These are phyloP conservation scores for Lasioglossum villosulum DNA, from an alignment of 2,888 invertebrate species.

Conservation along the genomic window DNA sequence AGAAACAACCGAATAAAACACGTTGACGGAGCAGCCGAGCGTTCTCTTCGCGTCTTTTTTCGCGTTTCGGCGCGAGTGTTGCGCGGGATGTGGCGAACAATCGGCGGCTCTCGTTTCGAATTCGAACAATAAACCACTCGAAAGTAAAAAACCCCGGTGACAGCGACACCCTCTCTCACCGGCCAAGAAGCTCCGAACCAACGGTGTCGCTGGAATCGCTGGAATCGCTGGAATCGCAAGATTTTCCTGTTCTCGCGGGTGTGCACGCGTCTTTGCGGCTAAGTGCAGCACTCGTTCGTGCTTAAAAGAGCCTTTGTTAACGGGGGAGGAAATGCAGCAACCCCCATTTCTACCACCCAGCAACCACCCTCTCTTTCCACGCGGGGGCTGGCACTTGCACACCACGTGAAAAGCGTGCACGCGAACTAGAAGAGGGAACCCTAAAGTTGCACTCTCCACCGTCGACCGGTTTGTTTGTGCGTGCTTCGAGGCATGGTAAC, in stretches of 20 bases:
- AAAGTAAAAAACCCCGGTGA: background rate
- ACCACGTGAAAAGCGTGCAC: slow-evolving; percentile 52
- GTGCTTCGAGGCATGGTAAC: slow-evolving; percentile 29
- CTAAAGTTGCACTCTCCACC: slow-evolving; percentile 34
- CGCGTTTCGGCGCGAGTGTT: background rate
- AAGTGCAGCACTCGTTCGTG: slow-evolving; percentile 56
- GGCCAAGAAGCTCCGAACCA: slow-evolving; percentile 41
- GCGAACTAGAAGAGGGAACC: slow-evolving; percentile 22
- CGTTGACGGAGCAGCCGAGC: background rate
- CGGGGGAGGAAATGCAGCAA: slow-evolving; percentile 41
- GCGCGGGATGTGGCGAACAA: background rate
- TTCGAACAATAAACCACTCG: slow-evolving; percentile 30
- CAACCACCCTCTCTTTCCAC: slow-evolving; percentile 1
- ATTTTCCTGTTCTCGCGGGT: slow-evolving; percentile 28
- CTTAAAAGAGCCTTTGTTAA: slow-evolving; percentile 68
- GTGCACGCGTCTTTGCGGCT: slow-evolving; percentile 32
- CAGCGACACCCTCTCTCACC: background rate
- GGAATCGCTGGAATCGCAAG: slow-evolving; percentile 46
- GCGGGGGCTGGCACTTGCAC: slow-evolving; percentile 34
- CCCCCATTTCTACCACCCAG: background rate
- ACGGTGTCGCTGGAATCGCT: slow-evolving; percentile 44
- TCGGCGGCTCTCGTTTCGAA: background rate
- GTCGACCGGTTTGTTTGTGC: slow-evolving; percentile 38
- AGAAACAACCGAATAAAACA: background rate
- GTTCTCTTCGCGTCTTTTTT: background rate